These are phyloP conservation scores for Darevskia mixta DNA, from an alignment of 2,797 vertebrate genomes.

Conservation along the genomic window DNA sequence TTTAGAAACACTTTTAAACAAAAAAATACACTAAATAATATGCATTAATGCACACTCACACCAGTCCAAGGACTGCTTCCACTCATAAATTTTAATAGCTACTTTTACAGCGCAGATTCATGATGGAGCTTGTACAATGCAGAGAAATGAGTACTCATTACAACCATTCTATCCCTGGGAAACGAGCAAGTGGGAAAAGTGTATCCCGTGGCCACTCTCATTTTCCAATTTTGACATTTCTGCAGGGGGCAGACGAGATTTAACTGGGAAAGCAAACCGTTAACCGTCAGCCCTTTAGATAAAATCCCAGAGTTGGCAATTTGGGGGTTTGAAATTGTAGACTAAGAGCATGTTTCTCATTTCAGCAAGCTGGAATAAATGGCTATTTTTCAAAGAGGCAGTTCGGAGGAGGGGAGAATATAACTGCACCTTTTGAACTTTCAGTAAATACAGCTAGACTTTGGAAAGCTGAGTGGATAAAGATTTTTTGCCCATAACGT, in stretches of 20 bases:
- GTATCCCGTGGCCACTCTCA: not conserved
- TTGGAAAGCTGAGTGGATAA: slow-evolving; percentile 54
- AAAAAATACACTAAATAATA: too few species aligned
- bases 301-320: slow-evolving; percentile 42
- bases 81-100: not conserved
- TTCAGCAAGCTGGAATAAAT: slow-evolving; percentile 44
- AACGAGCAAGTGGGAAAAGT: slow-evolving; percentile 50
- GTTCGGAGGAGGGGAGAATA: not conserved
- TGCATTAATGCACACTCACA: too few species aligned
- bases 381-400: slow-evolving; percentile 36
- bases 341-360: slow-evolving; percentile 34
- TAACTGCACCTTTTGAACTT: slow-evolving; percentile 51
- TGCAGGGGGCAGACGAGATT: slow-evolving; percentile 42
- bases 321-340: slow-evolving; percentile 52
- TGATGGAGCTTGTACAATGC: slow-evolving; percentile 62
- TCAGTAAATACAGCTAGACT: slow-evolving; percentile 40
- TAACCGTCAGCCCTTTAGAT: slow-evolving; percentile 36
- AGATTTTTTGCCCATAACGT: slow-evolving; percentile 40
- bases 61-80: too few species aligned
- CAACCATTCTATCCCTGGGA: slow-evolving; percentile 47
- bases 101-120: slow-evolving; percentile 53
- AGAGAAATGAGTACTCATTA: slow-evolving; percentile 68
- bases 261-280: slow-evolving; percentile 18
- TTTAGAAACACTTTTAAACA: too few species aligned
- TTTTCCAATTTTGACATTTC: slow-evolving; percentile 51